Evolutionary conservation across 2,888 invertebrate species (phyloP).

Genomic region (Leptopilina syphax): DNA sequence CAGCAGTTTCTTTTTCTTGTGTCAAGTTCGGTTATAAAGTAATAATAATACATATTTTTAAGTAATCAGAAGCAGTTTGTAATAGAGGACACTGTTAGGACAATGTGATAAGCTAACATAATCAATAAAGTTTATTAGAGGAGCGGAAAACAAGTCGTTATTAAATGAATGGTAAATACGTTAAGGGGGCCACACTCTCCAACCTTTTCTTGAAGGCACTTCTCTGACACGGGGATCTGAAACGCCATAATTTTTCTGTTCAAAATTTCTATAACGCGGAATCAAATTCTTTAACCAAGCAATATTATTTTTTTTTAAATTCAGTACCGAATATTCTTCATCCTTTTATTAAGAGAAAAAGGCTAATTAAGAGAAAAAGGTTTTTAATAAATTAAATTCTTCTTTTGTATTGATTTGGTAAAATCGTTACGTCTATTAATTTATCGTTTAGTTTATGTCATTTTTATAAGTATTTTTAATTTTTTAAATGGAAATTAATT

Average conservation of each 20-base stretch:
- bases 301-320: constrained; percentile 13
- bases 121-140: constrained; percentile 67
- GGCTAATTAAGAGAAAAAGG: neutral
- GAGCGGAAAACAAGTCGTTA: constrained; percentile 71
- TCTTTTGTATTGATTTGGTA: too few species aligned
- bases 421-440: too few species aligned
- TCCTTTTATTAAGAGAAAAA: neutral
- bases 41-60: neutral
- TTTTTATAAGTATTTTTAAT: too few species aligned
- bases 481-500: too few species aligned
- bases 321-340: constrained; percentile 16
- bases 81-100: constrained; percentile 69
- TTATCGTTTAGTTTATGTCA: too few species aligned
- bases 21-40: constrained; percentile 33
- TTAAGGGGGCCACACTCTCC: constrained; percentile 74
- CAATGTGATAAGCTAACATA: constrained; percentile 67
- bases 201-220: constrained; percentile 76
- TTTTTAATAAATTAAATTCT: neutral
- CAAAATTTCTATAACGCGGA: constrained; percentile 59
- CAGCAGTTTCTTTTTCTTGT: constrained; percentile 9
- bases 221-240: constrained; percentile 76
- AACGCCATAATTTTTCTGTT: constrained; percentile 74
- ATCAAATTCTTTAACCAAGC: constrained; percentile 43
- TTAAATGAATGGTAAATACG: constrained; percentile 72
- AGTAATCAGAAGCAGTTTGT: constrained; percentile 64